Base-by-base conservation (phyloP, 2,113 vertebrate species). In the Phylloscopus trochilus region DNA sequence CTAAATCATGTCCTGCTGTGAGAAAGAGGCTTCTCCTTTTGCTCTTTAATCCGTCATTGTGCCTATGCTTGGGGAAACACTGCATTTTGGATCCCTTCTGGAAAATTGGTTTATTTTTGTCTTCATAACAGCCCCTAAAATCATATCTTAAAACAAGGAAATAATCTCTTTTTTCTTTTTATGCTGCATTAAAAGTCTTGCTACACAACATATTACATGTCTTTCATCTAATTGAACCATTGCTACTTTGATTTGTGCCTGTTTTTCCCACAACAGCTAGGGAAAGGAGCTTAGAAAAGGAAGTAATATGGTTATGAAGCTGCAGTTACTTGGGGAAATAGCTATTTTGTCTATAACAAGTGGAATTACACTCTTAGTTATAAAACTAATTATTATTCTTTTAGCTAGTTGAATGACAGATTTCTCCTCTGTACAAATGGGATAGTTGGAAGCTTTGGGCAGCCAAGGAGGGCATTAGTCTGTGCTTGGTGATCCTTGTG, bases 241-340 rank as follows among this genome's bases (percentile, higher is more conserved):
- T 78, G 56, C 64, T 55, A 0, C 69, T 89, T 84, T 68, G 58
- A 72, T 83, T 86, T 92, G 68, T 96, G 59, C 43, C 20, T 21
- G 11, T 46, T 74, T 94, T 78, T 66, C 33, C 37, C 49, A 30
- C 56, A 89, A 39, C 37, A 75, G 41, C 68, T 81, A 88, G 63
- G n/a, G 24, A 55, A 63, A 81, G 72, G 33, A 88, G 44, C 63
- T 85, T 28, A 66, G 81, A 52, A 85, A 60, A 86, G 14, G 59
- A 58, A 87, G 62, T 80, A 73, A 59, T 74, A 47, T 37, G 39
- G 47, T 87, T 88, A 30, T 88, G 73, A 78, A 90, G 68, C 72
- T 90, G 68, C 49, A 92, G 70, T 82, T 87, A 82, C 86, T 95
- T 82, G 78, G 39, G 78, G 58, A 87, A 93, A 90, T 68, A 88